Evolutionary conservation across 2,888 invertebrate species (phyloP).

Genomic region (Rhorus exstirpatorius): DNA sequence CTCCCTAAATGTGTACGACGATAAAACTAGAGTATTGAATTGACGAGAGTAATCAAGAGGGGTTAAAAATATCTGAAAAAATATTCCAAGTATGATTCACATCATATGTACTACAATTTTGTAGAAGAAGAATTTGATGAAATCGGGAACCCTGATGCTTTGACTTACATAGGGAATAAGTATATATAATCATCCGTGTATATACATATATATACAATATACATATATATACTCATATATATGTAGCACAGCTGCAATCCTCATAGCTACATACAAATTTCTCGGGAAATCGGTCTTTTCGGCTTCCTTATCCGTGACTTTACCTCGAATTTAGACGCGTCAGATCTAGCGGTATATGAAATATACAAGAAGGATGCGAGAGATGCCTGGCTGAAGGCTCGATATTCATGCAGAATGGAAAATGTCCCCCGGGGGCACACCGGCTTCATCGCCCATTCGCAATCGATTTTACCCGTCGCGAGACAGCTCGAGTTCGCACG

Average conservation of each 20-base stretch:
- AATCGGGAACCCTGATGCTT: too few relatives aligned
- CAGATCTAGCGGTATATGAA: conserved; percentile 4
- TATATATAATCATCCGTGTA: too few relatives aligned
- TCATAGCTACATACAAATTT: conserved; percentile 36
- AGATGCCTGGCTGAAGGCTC: conserved; percentile 45
- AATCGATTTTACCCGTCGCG: conserved; percentile 52
- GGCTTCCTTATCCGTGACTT: background rate
- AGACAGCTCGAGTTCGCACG: conserved; percentile 44
- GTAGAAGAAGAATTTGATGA: too few relatives aligned
- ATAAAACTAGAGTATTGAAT: too few relatives aligned
- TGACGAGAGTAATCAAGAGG: too few relatives aligned
- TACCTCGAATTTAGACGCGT: background rate
- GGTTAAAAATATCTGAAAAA: too few relatives aligned
- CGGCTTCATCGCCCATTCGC: conserved; percentile 53
- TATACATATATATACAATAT: conserved; percentile 27
- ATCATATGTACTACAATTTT: too few relatives aligned
- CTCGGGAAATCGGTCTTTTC: conserved; percentile 6
- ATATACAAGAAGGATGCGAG: background rate
- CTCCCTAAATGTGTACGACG: too few relatives aligned
- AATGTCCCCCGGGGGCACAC: conserved; percentile 51
- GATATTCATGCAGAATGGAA: conserved; percentile 69
- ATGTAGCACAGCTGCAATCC: too few relatives aligned
- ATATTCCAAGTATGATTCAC: too few relatives aligned
- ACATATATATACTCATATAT: too few relatives aligned
- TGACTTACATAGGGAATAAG: too few relatives aligned